Evolutionary conservation across 2,888 invertebrate species (phyloP).

Genomic region (Chloromyia formosa): DNA sequence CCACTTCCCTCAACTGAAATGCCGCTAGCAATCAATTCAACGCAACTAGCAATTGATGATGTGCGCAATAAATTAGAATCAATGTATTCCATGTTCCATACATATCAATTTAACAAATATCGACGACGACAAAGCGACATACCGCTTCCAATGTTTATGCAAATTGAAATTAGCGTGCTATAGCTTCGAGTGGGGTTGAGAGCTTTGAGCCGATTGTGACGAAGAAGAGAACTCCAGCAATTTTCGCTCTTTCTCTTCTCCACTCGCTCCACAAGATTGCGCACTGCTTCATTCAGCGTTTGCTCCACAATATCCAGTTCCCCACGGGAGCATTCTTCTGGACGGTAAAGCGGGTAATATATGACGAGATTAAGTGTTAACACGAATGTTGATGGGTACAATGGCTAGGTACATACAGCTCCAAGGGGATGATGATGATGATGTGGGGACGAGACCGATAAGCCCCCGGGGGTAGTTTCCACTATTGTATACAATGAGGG

Average conservation of each 20-base stretch:
- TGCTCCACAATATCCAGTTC: not conserved
- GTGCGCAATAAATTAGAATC: conserved; percentile 12
- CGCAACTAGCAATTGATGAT: too few species aligned
- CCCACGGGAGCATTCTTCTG: not conserved
- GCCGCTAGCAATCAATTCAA: too few species aligned
- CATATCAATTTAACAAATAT: conserved; percentile 11
- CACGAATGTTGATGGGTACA: conserved; percentile 23
- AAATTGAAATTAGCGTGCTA: too few species aligned
- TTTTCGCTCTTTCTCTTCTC: not conserved
- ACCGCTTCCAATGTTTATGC: conserved; percentile 3
- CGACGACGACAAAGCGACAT: not conserved
- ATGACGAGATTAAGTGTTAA: conserved; percentile 29
- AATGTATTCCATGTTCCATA: conserved; percentile 5
- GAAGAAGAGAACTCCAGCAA: too few species aligned
- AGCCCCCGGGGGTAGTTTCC: conserved; percentile 5
- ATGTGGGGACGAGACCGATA: too few species aligned
- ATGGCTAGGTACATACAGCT: not conserved
- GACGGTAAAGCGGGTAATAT: conserved; percentile 15
- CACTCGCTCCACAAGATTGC: not conserved
- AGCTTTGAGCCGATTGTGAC: not conserved
- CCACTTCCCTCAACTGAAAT: too few species aligned
- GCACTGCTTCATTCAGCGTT: conserved; percentile 9
- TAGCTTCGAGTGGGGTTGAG: too few species aligned
- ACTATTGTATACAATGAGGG: not conserved
- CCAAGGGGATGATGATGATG: not conserved